Base-by-base conservation (phyloP, 2,113 vertebrate species). In the Bubo blakistoni region DNA sequence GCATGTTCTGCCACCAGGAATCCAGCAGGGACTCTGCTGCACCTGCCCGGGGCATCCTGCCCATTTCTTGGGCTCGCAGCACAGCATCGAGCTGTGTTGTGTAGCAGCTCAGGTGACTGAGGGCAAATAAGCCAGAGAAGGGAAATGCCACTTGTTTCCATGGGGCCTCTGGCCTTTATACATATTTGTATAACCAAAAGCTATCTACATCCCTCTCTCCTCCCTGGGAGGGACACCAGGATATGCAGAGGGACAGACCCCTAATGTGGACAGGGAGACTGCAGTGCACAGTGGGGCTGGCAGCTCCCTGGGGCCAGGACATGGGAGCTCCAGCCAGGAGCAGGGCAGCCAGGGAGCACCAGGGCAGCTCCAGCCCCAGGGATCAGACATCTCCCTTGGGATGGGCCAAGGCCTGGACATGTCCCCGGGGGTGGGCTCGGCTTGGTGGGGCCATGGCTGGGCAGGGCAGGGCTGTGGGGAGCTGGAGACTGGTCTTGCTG, bases 361-460 rank as follows among this genome's bases (percentile, higher is more conserved):
- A 44, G 58, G 44, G 21, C 42, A 79, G 8, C 17, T 52, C 51
- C 44, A 66, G 73, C 32, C 44, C 38, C 2, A 1, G 58, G 6
- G 11, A 49, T 36, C 1, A 1, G 51, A 57, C 21, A 38, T 18
- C 26, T 65, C 30, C 25, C 36, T 46, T 85, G 32, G 42, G 15
- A 51, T 63, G 27, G 42, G 22, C 16, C 57, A 38, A 70, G 16
- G 16, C 24, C 34, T 61, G 47, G 40, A 36, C 38, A 16, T 24
- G 8, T 27, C 17, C 21, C 52, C 2, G 1, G 8, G 18, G 40
- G 13, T 20, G 16, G 13, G 13, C 14, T 11, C 2, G 1, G 29
- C 42, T 73, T 30, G 7, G 25, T 36, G 26, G 4, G 32, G 9
- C 21, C 25, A 11, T 9, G 14, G 34, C 38, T 3, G 2, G 22